Evolutionary conservation across 2,113 vertebrate genomes (phyloP).

Genomic region (Smithornis capensis): DNA sequence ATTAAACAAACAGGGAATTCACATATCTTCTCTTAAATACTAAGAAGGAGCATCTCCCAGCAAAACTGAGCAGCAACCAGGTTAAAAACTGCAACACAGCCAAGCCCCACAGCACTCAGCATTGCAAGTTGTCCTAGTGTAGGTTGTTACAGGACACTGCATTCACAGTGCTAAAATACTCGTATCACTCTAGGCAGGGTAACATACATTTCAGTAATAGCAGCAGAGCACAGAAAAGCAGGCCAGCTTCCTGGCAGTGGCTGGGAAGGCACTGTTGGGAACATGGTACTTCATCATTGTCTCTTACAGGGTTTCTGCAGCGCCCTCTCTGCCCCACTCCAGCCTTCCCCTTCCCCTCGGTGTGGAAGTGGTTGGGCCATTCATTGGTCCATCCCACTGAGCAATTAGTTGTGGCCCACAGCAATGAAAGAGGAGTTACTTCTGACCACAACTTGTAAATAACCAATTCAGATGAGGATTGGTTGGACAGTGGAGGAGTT

Average conservation of each 20-base stretch:
- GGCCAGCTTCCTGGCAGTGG: not conserved
- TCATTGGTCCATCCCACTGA: not conserved
- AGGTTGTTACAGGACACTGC: not conserved
- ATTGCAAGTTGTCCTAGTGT: rapidly evolving
- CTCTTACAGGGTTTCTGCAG: not conserved
- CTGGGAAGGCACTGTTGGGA: not conserved
- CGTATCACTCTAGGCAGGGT: not conserved
- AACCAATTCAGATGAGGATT: not conserved
- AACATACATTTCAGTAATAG: not conserved
- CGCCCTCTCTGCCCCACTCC: not conserved
- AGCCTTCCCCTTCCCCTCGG: not conserved
- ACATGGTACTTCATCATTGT: not conserved
- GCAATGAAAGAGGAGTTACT: not conserved
- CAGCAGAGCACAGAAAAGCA: not conserved
- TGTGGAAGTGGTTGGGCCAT: not conserved
- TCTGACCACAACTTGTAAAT: not conserved
- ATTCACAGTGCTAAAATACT: not conserved
- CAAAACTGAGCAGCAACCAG: not conserved
- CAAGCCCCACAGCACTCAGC: not conserved
- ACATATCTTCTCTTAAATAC: not conserved
- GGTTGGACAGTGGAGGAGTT: not conserved
- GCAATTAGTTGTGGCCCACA: not conserved
- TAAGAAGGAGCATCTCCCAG: not conserved
- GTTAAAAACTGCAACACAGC: not conserved
- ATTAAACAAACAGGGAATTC: not conserved